Evolutionary conservation across 1,140 invertebrate genomes (phyloP).

Genomic region (Drosophila teissieri): DNA sequence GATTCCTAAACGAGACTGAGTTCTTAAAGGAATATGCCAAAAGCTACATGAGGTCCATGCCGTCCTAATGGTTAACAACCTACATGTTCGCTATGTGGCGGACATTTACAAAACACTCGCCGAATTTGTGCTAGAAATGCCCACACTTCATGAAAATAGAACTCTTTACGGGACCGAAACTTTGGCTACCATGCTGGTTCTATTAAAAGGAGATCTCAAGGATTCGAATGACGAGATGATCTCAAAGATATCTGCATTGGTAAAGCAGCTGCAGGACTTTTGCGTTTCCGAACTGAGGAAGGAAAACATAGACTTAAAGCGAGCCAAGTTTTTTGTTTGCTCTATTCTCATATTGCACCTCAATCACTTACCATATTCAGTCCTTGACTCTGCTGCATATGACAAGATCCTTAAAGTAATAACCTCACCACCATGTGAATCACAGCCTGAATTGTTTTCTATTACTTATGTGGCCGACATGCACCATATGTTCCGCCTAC

Average conservation of each 20-base stretch:
- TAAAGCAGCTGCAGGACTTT: conserved; percentile 22
- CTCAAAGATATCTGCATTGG: conserved; percentile 6
- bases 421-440: background rate
- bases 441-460: background rate
- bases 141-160: background rate
- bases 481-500: conserved; percentile 34
- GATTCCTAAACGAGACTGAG: conserved; percentile 41
- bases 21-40: conserved; percentile 18
- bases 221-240: background rate
- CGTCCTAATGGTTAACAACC: conserved; percentile 33
- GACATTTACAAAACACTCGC: conserved; percentile 36
- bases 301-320: too few relatives aligned
- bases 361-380: conserved; percentile 5
- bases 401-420: conserved; percentile 26
- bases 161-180: conserved; percentile 57
- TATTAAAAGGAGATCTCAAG: background rate
- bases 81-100: conserved; percentile 15
- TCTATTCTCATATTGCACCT: conserved; percentile 31
- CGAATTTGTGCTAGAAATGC: conserved; percentile 12
- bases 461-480: conserved; percentile 34
- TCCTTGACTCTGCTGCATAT: conserved; percentile 28
- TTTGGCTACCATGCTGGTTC: conserved; percentile 50
- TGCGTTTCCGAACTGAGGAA: conserved; percentile 27
- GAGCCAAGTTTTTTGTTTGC: conserved; percentile 38
- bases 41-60: conserved; percentile 7